Conservation (phyloP, 1,140 invertebrate genomes). For the Cydia fagiglandana region DNA sequence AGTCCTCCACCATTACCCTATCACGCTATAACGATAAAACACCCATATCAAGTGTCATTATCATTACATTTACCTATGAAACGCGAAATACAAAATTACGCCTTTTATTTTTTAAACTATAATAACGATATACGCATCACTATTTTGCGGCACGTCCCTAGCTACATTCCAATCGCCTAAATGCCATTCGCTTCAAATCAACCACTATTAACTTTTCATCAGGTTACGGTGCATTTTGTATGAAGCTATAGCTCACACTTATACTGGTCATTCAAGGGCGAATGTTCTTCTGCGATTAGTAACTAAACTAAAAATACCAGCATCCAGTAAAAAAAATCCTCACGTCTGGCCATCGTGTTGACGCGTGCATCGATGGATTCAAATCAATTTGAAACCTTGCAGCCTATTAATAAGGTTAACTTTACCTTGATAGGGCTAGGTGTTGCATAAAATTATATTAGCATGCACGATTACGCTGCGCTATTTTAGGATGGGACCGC, state of each 20-base stretch:
- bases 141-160: slow-evolving; percentile 37
- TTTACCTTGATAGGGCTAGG: slow-evolving; percentile 39
- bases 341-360: slow-evolving; percentile 38
- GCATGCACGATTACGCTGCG: slow-evolving; percentile 47
- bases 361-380: slow-evolving; percentile 31
- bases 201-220: background rate
- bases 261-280: background rate
- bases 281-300: background rate
- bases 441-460: slow-evolving; percentile 53
- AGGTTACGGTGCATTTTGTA: background rate
- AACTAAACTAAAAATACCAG: background rate
- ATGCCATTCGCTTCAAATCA: background rate
- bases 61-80: background rate
- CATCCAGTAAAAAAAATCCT: slow-evolving; percentile 37
- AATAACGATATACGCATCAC: slow-evolving; percentile 5
- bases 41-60: slow-evolving; percentile 27
- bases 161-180: background rate
- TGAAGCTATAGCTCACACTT: background rate
- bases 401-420: slow-evolving; percentile 32
- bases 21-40: slow-evolving; percentile 8
- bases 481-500: slow-evolving; percentile 53
- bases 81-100: no score
- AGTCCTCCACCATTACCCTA: slow-evolving; percentile 13
- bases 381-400: slow-evolving; percentile 37
- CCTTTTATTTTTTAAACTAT: no score